Evolutionary conservation across 2,113 vertebrate species (phyloP).

Genomic region (Hypocryptadius cinnamomeus): DNA sequence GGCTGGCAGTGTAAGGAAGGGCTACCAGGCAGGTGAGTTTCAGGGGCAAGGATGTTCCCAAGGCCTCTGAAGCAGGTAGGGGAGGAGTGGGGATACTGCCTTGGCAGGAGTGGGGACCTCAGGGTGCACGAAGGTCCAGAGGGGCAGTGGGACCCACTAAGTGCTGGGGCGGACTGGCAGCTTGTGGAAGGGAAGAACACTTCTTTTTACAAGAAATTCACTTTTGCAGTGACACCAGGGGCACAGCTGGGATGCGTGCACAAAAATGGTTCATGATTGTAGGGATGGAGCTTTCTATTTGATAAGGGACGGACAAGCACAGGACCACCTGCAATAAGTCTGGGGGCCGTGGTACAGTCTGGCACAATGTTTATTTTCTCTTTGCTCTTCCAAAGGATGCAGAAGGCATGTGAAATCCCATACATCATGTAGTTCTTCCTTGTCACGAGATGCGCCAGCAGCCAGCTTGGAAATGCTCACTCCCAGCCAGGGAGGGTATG

Average conservation of each 20-base stretch:
- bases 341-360: not conserved
- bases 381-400: not conserved
- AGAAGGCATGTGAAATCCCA: not conserved
- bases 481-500: not conserved
- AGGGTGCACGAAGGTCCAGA: no score
- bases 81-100: not conserved
- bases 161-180: not conserved
- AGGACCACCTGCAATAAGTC: not conserved
- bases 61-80: not conserved
- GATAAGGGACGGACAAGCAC: not conserved
- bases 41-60: not conserved
- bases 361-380: not conserved
- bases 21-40: not conserved
- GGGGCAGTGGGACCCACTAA: not conserved
- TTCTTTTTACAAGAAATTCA: not conserved
- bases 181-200: not conserved
- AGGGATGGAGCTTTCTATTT: not conserved
- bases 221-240: not conserved
- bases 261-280: not conserved
- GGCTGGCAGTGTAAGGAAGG: not conserved
- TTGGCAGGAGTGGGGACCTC: no score
- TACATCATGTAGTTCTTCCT: accelerated
- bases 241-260: accelerated
- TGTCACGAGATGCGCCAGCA: accelerated
- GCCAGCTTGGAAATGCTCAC: not conserved